Base-by-base conservation (phyloP, 1,140 invertebrate genomes). In the Anagrus nilaparvatae region DNA sequence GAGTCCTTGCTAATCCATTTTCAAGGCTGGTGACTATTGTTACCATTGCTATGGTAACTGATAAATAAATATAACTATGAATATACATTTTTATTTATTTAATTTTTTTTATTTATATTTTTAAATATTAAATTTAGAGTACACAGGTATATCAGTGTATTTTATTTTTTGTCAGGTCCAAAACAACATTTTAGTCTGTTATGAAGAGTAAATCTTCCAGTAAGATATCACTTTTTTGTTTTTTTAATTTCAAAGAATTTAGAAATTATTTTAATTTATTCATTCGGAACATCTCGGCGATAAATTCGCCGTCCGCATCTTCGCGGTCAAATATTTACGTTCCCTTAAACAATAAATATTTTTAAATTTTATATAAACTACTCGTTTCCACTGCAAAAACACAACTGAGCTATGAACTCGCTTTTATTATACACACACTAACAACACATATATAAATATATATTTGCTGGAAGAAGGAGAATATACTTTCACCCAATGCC, bases 1-100 rank as follows among this genome's bases (percentile, higher is more conserved):
- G 89, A 43, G 84, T 90, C 40, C 75, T 66, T 5, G 81, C 86
- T 48, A 91, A 57, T 6, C 87, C 87, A 77, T 91, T 91, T 49
- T 91, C 84, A 46, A 90, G 68, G 44, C 56, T 67, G 9, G 31
- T 19, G 23, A 24, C 44, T 17, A 53, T 41, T 32, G 38, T 40
- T 20, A 41, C 32, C 39, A 40, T 36, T 2, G 28, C 29, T 9
- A 28, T 3, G 5, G 43, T 18, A 17, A 34, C 6, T 5, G n/a
- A 7, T 18, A 34, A 6, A 40, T 8, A 18, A 47, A 14, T 16
- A 43, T 12, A 14, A 10, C 23, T n/a, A n/a, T 21, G 2, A 30
- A 19, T 12, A 3, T 25, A 14, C 24, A 33, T 21, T 19, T 36
- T 14, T 8, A 10, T 8, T 14, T 6, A 31, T 5, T 14, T 31